Percentiles rank a stretch among this genome's conserved stretches.
These are phyloP conservation scores for Paraplagusia blochii DNA, from an alignment of 2,113 vertebrate genomes.

Conservation along the genomic window DNA sequence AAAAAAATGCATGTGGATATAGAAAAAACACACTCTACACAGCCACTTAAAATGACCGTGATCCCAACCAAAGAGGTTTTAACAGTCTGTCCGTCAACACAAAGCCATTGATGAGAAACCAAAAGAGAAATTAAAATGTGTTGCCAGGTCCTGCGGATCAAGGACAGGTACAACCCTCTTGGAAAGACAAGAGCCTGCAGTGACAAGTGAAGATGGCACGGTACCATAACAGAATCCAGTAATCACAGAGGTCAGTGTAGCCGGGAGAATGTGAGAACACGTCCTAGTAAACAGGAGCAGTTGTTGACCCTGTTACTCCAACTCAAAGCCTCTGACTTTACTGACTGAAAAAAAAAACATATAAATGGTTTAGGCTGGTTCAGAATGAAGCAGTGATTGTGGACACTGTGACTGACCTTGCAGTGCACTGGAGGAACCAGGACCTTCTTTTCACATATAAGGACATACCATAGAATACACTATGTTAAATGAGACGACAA, in stretches of 20 bases:
- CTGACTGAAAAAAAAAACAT: slow-evolving; percentile 17
- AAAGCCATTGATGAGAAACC: slow-evolving; percentile 20
- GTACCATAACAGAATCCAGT: slow-evolving; percentile 11
- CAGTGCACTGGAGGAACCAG: not conserved
- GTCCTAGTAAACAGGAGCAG: slow-evolving; percentile 18
- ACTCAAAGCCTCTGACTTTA: slow-evolving; percentile 19
- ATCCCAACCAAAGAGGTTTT: slow-evolving; percentile 8
- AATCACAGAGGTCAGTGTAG: slow-evolving; percentile 26
- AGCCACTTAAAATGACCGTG: slow-evolving; percentile 8
- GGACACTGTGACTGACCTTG: slow-evolving; percentile 10
- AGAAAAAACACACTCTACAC: slow-evolving; percentile 3
- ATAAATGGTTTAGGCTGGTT: not conserved
- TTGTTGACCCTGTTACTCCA: slow-evolving; percentile 39
- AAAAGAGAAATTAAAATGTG: slow-evolving; percentile 27
- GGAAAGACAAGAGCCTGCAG: slow-evolving; percentile 29
- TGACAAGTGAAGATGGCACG: slow-evolving; percentile 24
- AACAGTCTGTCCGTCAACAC: slow-evolving; percentile 30
- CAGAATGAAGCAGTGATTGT: slow-evolving; percentile 1
- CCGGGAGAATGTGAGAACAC: slow-evolving; percentile 19
- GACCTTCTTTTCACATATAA: not conserved
- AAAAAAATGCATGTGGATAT: slow-evolving; percentile 2
- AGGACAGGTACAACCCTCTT: slow-evolving; percentile 29
- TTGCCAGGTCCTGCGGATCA: slow-evolving; percentile 19
- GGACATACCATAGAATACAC: not conserved
- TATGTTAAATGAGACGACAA: too few species aligned